Evolutionary conservation across 2,797 vertebrate genomes (phyloP).

Genomic region (Taeniopygia guttata): DNA sequence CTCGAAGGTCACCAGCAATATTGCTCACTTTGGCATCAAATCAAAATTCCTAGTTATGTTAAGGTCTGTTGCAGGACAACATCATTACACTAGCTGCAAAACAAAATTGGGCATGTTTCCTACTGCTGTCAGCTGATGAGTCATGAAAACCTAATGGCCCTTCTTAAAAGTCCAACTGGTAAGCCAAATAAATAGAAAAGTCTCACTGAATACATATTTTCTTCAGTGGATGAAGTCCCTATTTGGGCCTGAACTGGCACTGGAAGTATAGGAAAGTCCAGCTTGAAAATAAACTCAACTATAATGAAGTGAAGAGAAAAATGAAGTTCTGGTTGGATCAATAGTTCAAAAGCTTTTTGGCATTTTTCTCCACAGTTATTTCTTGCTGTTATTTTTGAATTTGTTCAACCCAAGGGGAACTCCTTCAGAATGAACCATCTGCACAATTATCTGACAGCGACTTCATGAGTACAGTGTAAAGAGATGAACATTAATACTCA

Average conservation of each 20-base stretch:
- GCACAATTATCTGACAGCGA: constrained; percentile 25
- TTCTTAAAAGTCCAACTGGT: constrained; percentile 2
- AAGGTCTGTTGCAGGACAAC: constrained; percentile 60
- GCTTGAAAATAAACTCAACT: background rate
- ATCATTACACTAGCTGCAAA: constrained; percentile 54
- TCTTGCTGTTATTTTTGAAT: background rate
- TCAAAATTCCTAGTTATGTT: constrained; percentile 62
- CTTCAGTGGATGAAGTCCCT: background rate
- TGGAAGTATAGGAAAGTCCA: background rate
- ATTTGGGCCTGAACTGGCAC: background rate
- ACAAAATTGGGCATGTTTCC: constrained; percentile 42
- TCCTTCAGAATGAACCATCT: constrained; percentile 35
- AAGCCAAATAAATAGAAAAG: background rate
- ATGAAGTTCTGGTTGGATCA: background rate
- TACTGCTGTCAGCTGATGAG: constrained; percentile 29
- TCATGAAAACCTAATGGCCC: constrained; percentile 37
- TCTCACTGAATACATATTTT: background rate
- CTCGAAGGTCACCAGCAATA: constrained; percentile 60
- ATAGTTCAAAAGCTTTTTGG: background rate
- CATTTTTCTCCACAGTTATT: constrained; percentile 8
- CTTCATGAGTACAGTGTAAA: constrained; percentile 12
- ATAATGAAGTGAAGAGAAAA: constrained; percentile 12
- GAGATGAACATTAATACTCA: constrained; percentile 17
- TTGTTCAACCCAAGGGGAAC: constrained; percentile 26
- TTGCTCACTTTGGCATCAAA: constrained; percentile 55